These are phyloP conservation scores for Heliconius hewitsoni DNA, from an alignment of 1,140 invertebrate species.

Conservation along the genomic window DNA sequence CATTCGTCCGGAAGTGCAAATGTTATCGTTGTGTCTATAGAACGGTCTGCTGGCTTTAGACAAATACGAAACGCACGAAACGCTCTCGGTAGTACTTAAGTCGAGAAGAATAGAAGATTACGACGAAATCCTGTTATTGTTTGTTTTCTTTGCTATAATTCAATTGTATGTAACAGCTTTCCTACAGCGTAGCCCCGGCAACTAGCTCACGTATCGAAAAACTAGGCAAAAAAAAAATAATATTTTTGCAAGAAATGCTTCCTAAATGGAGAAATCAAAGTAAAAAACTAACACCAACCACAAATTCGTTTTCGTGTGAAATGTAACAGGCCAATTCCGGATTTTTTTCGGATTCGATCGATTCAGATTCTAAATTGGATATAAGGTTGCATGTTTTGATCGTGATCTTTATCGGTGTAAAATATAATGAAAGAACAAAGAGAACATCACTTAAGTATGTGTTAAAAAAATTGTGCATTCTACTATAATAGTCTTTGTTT, in stretches of 20 bases:
- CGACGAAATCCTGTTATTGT: constrained; percentile 77
- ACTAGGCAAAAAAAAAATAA: constrained; percentile 18
- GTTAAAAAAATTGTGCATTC: background rate
- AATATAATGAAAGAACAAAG: constrained; percentile 17
- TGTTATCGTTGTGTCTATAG: constrained; percentile 66
- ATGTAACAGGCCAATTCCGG: constrained; percentile 43
- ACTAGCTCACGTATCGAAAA: constrained; percentile 44
- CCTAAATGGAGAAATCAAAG: constrained; percentile 18
- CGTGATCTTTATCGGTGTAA: constrained; percentile 41
- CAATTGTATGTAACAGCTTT: constrained; percentile 52
- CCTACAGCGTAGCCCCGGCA: constrained; percentile 42
- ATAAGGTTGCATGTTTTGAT: constrained; percentile 41
- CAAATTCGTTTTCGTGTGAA: constrained; percentile 44
- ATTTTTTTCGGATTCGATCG: constrained; percentile 37
- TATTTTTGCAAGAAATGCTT: constrained; percentile 23
- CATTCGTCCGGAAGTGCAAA: constrained; percentile 73
- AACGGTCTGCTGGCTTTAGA: constrained; percentile 65
- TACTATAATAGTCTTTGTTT: background rate
- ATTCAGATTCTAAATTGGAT: constrained; percentile 43
- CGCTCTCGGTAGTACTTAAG: constrained; percentile 58
- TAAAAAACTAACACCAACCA: constrained; percentile 35
- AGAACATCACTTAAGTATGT: background rate
- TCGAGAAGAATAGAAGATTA: constrained; percentile 71
- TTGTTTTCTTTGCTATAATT: constrained; percentile 75
- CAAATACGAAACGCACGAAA: constrained; percentile 68